A percentile compares a stretch with the other conserved stretches of the same genome.
Evolutionary conservation across 2,888 invertebrate genomes (phyloP).

Genomic region (Mythimna albipuncta): DNA sequence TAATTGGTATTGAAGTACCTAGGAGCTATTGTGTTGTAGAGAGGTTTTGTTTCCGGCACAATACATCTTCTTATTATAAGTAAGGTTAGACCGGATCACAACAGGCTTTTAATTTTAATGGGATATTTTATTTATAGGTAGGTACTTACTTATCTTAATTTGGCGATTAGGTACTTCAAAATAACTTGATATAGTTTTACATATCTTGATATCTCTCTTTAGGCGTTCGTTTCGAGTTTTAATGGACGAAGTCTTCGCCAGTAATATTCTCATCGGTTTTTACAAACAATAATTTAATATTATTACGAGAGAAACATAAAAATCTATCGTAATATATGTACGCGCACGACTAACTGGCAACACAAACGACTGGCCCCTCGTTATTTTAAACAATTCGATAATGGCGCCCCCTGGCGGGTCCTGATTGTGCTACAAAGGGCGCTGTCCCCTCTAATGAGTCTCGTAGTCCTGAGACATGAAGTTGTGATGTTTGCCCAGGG

Average conservation of each 20-base stretch:
- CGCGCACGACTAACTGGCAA: conserved; percentile 65
- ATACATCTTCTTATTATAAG: neutral
- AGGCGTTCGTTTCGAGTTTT: neutral
- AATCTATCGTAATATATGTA: conserved; percentile 48
- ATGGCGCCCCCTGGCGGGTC: conserved; percentile 76
- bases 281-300: neutral
- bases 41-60: conserved; percentile 5
- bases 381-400: conserved; percentile 90
- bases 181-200: neutral
- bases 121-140: neutral
- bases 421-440: conserved; percentile 84
- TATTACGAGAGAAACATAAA: conserved; percentile 13
- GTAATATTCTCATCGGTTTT: neutral
- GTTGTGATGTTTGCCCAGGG: conserved; percentile 81
- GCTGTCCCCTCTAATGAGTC: conserved; percentile 82
- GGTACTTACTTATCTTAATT: too few species aligned
- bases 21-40: conserved; percentile 37
- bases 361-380: conserved; percentile 77
- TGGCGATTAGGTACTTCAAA: neutral
- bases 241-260: neutral
- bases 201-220: neutral
- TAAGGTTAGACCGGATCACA: neutral
- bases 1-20: conserved; percentile 59
- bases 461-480: conserved; percentile 72
- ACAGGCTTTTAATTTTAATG: neutral